Evolutionary conservation across 2,113 vertebrate species (phyloP).

Genomic region (Rhinopomastus cyanomelas): DNA sequence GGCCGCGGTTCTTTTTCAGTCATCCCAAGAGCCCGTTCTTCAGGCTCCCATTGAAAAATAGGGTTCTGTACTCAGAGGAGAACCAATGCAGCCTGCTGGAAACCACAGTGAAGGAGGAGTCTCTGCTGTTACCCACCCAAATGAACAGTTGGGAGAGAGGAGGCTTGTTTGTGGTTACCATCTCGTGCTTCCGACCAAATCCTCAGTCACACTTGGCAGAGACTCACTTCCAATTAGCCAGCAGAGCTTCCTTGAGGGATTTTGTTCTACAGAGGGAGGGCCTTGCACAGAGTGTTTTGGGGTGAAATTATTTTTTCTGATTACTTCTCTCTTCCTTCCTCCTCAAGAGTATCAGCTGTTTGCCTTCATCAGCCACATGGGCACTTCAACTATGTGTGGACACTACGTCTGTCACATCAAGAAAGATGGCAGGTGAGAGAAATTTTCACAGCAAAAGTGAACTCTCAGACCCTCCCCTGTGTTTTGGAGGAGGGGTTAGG

Average conservation of each 20-base stretch:
- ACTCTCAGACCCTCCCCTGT: not conserved
- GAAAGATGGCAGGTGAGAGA: slow-evolving; percentile 93
- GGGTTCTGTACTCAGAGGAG: not conserved
- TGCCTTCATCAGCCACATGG: slow-evolving; percentile 99
- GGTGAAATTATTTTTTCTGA: not conserved
- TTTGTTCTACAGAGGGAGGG: not conserved
- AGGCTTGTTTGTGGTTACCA: not conserved
- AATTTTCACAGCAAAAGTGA: not conserved
- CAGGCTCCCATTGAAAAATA: not conserved
- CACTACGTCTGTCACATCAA: slow-evolving; percentile 99
- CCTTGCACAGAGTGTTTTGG: not conserved
- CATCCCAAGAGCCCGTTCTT: not conserved
- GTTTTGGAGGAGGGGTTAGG: too few species aligned
- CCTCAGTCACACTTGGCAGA: not conserved
- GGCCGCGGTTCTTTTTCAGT: not conserved
- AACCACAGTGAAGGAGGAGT: not conserved
- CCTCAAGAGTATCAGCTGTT: slow-evolving; percentile 93
- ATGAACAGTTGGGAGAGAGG: not conserved
- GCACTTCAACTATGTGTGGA: slow-evolving; percentile 97
- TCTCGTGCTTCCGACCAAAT: not conserved
- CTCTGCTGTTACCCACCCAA: not conserved
- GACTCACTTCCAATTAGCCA: not conserved
- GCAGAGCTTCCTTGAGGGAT: not conserved
- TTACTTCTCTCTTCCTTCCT: not conserved
- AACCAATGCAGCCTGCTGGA: not conserved